A percentile compares a stretch with the other conserved stretches of the same genome.
Conservation (phyloP, 2,888 invertebrate genomes). For the Cenopis cana region DNA sequence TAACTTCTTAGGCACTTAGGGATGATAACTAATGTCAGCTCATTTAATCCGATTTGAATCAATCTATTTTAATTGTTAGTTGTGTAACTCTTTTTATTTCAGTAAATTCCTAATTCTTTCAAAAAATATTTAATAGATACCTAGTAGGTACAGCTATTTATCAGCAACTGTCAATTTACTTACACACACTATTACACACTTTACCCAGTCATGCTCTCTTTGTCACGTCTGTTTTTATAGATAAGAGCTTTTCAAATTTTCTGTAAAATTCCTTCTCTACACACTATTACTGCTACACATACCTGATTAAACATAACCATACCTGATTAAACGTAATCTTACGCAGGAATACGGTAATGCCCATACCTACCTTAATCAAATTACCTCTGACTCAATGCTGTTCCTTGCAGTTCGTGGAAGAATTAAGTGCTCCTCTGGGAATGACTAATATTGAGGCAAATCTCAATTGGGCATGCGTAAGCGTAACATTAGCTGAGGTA, state of each 20-base stretch:
- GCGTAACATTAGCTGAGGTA: conserved; percentile 36
- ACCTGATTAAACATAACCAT: no score
- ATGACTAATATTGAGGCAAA: conserved; percentile 54
- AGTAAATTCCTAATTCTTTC: no score
- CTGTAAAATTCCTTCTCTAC: not conserved
- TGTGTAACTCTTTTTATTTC: no score
- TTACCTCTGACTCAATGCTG: conserved; percentile 64
- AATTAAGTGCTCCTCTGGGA: conserved; percentile 51
- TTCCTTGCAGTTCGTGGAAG: conserved; percentile 69
- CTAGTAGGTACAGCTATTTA: no score
- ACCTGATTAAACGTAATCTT: conserved; percentile 28
- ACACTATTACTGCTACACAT: not conserved
- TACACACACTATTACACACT: no score
- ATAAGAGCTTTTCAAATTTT: not conserved
- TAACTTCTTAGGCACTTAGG: not conserved
- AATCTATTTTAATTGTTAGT: no score
- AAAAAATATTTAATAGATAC: no score
- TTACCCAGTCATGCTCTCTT: no score
- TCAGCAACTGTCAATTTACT: no score
- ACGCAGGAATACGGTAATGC: conserved; percentile 24
- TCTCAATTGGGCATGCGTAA: conserved; percentile 48
- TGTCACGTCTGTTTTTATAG: not conserved
- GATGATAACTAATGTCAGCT: not conserved
- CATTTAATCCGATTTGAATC: no score
- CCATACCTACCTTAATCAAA: conserved; percentile 35